phyloP scores from a whole-genome alignment of 1,140 invertebrate species.

The Tetramorium alpestre region DNA sequence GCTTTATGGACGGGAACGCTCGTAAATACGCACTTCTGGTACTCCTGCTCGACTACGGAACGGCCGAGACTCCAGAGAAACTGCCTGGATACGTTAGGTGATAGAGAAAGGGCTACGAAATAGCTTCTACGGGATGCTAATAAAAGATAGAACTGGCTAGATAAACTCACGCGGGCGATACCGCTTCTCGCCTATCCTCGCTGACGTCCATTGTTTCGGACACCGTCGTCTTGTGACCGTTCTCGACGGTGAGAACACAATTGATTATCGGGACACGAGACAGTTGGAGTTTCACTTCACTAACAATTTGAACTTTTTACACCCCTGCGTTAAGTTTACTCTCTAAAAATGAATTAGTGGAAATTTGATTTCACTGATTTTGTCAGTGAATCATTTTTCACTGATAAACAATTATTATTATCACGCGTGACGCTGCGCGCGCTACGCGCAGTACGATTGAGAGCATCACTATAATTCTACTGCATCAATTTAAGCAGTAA shows the following conservation, averaged over 20 bases:
- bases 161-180: conserved; percentile 77
- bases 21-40: conserved; percentile 86
- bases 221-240: conserved; percentile 63
- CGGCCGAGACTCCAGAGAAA: conserved; percentile 80
- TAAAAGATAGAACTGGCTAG: conserved; percentile 84
- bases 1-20: conserved; percentile 86
- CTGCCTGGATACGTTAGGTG: conserved; percentile 77
- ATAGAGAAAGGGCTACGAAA: conserved; percentile 82
- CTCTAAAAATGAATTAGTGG: too few species aligned
- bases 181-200: conserved; percentile 56
- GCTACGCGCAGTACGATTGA: too few species aligned
- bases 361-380: too few species aligned
- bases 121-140: conserved; percentile 84
- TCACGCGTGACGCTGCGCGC: too few species aligned
- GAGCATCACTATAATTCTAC: too few species aligned
- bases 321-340: too few species aligned
- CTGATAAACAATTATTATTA: too few species aligned
- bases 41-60: conserved; percentile 79
- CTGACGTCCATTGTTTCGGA: conserved; percentile 77
- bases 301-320: not conserved
- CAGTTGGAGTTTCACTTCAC: not conserved
- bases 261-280: conserved; percentile 49
- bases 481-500: too few species aligned
- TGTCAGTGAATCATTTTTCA: too few species aligned
- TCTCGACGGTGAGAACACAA: conserved; percentile 45